A percentile compares a stretch with the other conserved stretches of the same genome.
Conservation (phyloP, 1,140 invertebrate species). For the Drosophila takahashii region DNA sequence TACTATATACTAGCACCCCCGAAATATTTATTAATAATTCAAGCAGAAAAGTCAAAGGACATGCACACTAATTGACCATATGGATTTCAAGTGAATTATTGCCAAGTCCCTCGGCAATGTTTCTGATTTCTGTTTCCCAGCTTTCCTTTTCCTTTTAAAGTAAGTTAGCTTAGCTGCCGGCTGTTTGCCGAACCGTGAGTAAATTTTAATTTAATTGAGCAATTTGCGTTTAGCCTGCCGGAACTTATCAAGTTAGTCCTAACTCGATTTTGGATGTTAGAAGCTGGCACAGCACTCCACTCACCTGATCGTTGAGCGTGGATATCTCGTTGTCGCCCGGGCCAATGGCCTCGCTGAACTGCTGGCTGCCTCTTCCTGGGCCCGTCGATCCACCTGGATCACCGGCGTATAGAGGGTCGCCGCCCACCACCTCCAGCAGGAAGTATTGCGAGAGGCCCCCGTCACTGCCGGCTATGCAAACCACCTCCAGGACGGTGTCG, state of each 20-base stretch:
- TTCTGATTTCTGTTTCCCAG: constrained; percentile 14
- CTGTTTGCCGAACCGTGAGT: constrained; percentile 29
- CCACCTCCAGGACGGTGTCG: constrained; percentile 89
- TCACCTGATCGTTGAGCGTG: constrained; percentile 87
- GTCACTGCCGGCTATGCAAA: constrained; percentile 91
- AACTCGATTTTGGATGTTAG: constrained; percentile 32
- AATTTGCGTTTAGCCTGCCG: constrained; percentile 42
- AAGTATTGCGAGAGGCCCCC: constrained; percentile 94
- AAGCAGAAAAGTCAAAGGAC: constrained; percentile 76
- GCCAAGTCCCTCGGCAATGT: constrained; percentile 10
- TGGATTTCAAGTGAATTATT: constrained; percentile 73
- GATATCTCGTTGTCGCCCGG: constrained; percentile 86
- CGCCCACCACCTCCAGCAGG: constrained; percentile 91
- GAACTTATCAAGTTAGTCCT: constrained; percentile 40
- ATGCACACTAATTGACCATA: constrained; percentile 80
- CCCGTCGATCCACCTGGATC: constrained; percentile 35
- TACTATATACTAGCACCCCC: not conserved
- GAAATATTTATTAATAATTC: constrained; percentile 77
- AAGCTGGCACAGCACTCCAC: constrained; percentile 22
- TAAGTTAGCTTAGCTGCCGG: constrained; percentile 3
- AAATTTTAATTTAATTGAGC: constrained; percentile 69
- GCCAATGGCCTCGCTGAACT: constrained; percentile 83
- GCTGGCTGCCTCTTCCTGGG: constrained; percentile 35
- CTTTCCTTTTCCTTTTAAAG: constrained; percentile 4
- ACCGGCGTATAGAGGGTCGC: constrained; percentile 85